Evolutionary conservation across 2,888 invertebrate species (phyloP), one percentile per base, ranked within the genome.

Genomic region (Agrochola litura): DNA sequence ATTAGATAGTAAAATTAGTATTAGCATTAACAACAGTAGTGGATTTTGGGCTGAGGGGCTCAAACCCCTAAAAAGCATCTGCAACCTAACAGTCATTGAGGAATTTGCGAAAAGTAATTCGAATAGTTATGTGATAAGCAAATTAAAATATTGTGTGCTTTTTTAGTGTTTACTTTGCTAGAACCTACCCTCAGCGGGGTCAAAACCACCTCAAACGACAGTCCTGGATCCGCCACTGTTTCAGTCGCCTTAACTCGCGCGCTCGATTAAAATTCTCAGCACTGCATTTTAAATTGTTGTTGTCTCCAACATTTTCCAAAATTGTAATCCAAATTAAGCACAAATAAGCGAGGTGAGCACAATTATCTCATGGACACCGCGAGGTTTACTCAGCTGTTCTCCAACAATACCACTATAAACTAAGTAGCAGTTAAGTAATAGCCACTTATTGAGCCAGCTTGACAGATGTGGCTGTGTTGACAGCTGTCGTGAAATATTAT

Each of bases 381-480:
- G 41, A 22, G 14, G n/a, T 49, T 64, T 54, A 46, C 63, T 60
- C 58, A 64, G 52, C 19, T 83, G 63, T 60, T 25, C 19, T 49
- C n/a, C n/a, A 72, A 81, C n/a, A 71, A 66, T 69, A 22, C 30
- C n/a, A 22, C 25, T 14, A n/a, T 56, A 56, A 58, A 61, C 43
- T 54, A 46, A 73, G 19, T 25, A 68, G 9, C 30, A 22, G 12
- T 43, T 30, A 43, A 41, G 46, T 66, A 54, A 25, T 14, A n/a
- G 25, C 63, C 37, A 67, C 14, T 52, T 73, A 41, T 37, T 49
- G 68, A 37, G 10, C 68, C 60, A 61, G 68, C 56, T 69, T 52
- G 67, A 63, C 85, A 37, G 46, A 56, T 66, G 76, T 22, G 60
- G 60, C 54, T 43, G 30, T 22, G 37, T 12, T 63, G 73, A 70